phyloP scores from a whole-genome alignment of 2,888 invertebrate species.

The Stegana nigrithorax region DNA sequence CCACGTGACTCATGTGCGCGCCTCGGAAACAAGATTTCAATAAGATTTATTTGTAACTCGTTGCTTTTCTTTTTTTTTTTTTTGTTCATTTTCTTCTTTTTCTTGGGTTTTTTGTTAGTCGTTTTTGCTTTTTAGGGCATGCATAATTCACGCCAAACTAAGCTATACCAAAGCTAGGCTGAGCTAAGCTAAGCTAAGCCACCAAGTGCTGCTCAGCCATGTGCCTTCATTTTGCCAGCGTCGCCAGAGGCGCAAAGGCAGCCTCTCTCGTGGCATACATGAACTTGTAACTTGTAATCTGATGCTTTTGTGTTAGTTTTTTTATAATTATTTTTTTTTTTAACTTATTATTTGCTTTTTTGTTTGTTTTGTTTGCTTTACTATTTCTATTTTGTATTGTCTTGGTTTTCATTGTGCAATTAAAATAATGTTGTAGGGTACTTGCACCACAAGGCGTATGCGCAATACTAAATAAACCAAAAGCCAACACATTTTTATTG shows the following conservation, averaged over 20 bases:
- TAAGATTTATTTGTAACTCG: neutral
- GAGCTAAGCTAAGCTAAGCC: no score
- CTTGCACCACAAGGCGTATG: constrained; percentile 46
- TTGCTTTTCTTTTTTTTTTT: neutral
- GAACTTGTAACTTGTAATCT: constrained; percentile 19
- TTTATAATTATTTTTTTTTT: constrained; percentile 9
- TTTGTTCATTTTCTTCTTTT: no score
- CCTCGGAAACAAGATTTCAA: neutral
- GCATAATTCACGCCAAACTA: neutral
- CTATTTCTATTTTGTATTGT: no score
- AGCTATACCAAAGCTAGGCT: no score
- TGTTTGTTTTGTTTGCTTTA: constrained; percentile 26
- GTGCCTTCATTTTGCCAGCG: neutral
- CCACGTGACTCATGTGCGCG: constrained; percentile 48
- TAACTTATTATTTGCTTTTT: constrained; percentile 16
- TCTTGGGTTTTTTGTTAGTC: no score
- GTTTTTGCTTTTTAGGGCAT: constrained; percentile 23
- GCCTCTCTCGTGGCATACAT: neutral
- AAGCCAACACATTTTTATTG: no score
- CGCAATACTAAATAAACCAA: constrained; percentile 33
- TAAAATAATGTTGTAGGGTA: constrained; percentile 5
- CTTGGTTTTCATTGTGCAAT: constrained; percentile 55
- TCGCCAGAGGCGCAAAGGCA: no score
- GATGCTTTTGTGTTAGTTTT: constrained; percentile 26
- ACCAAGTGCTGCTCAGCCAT: no score